Evolutionary conservation across 2,113 vertebrate species (phyloP), one percentile per base, ranked within the genome.

Genomic region (Grammomys surdaster): DNA sequence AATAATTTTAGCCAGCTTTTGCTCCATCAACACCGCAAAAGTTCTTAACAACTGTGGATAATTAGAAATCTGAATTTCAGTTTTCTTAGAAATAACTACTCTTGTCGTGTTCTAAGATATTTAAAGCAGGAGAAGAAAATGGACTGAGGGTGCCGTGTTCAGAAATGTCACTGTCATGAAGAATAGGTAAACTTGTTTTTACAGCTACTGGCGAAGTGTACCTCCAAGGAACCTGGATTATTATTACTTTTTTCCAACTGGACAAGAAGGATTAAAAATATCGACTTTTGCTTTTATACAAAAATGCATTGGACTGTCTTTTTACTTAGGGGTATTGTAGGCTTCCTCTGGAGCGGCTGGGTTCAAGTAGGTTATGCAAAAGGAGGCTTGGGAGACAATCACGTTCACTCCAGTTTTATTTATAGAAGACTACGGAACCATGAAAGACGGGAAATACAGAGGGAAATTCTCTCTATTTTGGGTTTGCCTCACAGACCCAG

Each of bases 351-450:
- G 99, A 99, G 99, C 98, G 99, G 98, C 98, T 98, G 99, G 98
- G 98, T 99, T 95, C 98, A 99, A 96, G 98, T 99, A 96, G 99
- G 99, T 97, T 99, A 99, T 94, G 98, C 99, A 90, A 99, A 99
- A 95, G 99, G 99, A 98, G 98, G 99, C 84, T 98, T 99, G 96
- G 99, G 99, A 97, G 99, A 99, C 98, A 99, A 99, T 98, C 99
- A 99, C 98, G 99, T 99, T 98, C 99, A 99, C 98, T 99, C 99
- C 22, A 99, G 99, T 98, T 99, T 99, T 98, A 99, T 99, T 98
- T 99, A 99, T 99, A 99, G 99, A 98, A 99, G 99, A 96, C 98
- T 99, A 98, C 99, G 99, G 98, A 99, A 99, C 98, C 99, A 99
- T 96, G 99, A 99, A 94, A 99, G 99, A 98, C 98, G 99, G 98